Conservation (phyloP, 2,113 vertebrate genomes). For the Dromiciops gliroides region DNA sequence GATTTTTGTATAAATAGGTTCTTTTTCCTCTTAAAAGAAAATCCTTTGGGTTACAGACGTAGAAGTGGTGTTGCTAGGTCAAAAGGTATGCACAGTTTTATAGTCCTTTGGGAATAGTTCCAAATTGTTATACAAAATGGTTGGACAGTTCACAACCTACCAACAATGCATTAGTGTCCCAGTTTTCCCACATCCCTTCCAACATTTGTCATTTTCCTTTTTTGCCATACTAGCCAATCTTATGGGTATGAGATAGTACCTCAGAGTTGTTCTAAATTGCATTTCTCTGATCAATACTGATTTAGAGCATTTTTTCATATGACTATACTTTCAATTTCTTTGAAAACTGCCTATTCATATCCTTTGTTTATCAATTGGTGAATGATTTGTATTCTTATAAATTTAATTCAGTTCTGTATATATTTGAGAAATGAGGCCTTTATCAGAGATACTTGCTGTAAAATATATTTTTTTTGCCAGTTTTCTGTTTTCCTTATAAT, state of each 20-base stretch:
- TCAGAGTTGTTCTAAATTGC: neutral
- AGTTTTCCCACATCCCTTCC: neutral
- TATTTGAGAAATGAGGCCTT: neutral
- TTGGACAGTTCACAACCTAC: too few species aligned
- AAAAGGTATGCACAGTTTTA: neutral
- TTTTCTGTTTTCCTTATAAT: neutral
- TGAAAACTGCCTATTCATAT: neutral
- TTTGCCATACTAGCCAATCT: neutral
- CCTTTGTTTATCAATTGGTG: neutral
- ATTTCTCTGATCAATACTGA: neutral
- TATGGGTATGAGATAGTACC: too few species aligned
- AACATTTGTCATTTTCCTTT: neutral
- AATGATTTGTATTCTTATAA: neutral
- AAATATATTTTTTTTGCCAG: neutral
- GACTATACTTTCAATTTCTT: neutral
- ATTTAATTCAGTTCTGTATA: neutral
- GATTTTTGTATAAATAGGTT: neutral
- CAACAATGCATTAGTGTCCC: neutral
- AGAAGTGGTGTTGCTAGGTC: neutral
- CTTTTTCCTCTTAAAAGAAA: neutral
- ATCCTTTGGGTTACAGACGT: neutral
- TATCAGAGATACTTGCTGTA: neutral
- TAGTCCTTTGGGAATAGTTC: neutral
- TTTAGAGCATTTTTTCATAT: neutral
- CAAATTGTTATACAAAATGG: neutral